phyloP scores from a whole-genome alignment of 2,888 invertebrate species.

The Syrista parreyssii region DNA sequence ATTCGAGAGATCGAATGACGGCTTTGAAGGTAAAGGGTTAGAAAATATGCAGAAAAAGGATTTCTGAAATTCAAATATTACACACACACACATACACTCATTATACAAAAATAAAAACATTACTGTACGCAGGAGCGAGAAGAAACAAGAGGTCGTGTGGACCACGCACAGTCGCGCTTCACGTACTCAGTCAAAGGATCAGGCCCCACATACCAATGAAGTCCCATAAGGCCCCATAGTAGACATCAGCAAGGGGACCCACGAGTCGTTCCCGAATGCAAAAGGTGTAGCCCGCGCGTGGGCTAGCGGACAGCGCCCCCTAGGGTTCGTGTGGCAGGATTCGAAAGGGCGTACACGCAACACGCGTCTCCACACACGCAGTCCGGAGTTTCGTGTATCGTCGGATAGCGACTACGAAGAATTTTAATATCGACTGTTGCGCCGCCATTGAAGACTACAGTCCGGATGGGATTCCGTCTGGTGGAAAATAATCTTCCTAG shows the following conservation, averaged over 20 bases:
- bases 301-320: slow-evolving; percentile 38
- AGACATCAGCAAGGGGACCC: neutral
- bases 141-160: slow-evolving; percentile 38
- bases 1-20: too few species aligned
- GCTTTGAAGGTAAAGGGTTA: too few species aligned
- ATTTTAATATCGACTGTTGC: neutral
- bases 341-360: neutral
- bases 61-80: neutral
- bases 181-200: slow-evolving; percentile 27
- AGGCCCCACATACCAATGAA: slow-evolving; percentile 48
- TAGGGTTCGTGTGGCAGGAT: slow-evolving; percentile 3
- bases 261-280: slow-evolving; percentile 42
- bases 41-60: neutral
- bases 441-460: neutral
- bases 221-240: slow-evolving; percentile 12
- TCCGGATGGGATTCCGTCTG: neutral
- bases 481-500: neutral
- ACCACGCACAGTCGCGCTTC: slow-evolving; percentile 32
- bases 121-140: slow-evolving; percentile 32
- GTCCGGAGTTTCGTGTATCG: neutral
- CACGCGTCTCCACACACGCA: neutral
- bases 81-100: neutral
- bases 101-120: slow-evolving; percentile 18
- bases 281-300: slow-evolving; percentile 49
- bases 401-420: neutral